Evolutionary conservation across 2,888 invertebrate species (phyloP).

Genomic region (Trachelus iudaicus): DNA sequence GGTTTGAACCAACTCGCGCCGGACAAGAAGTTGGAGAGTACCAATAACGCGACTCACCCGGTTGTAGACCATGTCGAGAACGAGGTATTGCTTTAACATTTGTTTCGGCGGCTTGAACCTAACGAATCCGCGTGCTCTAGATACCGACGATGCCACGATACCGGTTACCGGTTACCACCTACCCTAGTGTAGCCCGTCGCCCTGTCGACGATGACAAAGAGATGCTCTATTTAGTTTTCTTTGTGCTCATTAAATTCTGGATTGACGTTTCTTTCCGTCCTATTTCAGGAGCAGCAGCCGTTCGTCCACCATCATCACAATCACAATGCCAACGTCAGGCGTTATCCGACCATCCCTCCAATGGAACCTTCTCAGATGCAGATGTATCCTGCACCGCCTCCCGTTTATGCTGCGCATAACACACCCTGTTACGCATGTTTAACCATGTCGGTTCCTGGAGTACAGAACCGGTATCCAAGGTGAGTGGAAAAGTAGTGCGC

Average conservation of each 20-base stretch:
- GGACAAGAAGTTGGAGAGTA: conserved; percentile 54
- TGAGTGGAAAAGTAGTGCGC: conserved; percentile 25
- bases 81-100: conserved; percentile 44
- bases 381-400: conserved; percentile 58
- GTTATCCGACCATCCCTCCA: conserved; percentile 56
- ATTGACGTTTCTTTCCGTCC: neutral
- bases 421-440: conserved; percentile 60
- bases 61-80: conserved; percentile 46
- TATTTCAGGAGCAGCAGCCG: conserved; percentile 16
- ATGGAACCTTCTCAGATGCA: conserved; percentile 57
- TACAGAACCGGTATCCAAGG: conserved; percentile 60
- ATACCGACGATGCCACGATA: neutral
- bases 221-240: conserved; percentile 20
- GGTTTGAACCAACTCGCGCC: conserved; percentile 52
- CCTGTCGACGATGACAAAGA: conserved; percentile 9
- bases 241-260: conserved; percentile 10
- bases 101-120: neutral
- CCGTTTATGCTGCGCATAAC: conserved; percentile 57
- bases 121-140: neutral
- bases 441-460: conserved; percentile 55
- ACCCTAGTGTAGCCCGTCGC: neutral
- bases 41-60: conserved; percentile 42
- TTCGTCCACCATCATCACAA: conserved; percentile 45
- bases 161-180: neutral
- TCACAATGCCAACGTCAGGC: conserved; percentile 49